Evolutionary conservation across 2,888 invertebrate species (phyloP).

Genomic region (Orthosia cruda): DNA sequence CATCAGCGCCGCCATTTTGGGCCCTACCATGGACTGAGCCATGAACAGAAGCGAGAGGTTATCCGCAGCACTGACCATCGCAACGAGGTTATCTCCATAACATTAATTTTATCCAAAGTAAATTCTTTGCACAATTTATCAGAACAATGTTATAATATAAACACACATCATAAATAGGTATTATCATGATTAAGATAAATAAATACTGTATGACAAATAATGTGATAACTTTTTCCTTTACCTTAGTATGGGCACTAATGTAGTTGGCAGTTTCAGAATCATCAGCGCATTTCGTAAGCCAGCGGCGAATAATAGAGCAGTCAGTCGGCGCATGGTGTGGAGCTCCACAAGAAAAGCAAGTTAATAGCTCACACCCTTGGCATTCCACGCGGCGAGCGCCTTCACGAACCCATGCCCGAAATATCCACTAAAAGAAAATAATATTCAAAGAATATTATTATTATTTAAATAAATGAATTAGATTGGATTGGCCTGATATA

Average conservation of each 20-base stretch:
- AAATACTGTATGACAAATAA: background rate
- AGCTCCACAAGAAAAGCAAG: slow-evolving; percentile 99
- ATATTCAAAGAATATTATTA: no score
- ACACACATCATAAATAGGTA: background rate
- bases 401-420: slow-evolving; percentile 96
- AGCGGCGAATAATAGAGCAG: slow-evolving; percentile 98
- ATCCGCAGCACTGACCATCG: no score
- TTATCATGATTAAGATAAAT: background rate
- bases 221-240: slow-evolving; percentile 24
- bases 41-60: no score
- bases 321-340: slow-evolving; percentile 99
- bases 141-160: background rate
- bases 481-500: no score
- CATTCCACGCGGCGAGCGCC: slow-evolving; percentile 95
- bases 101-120: background rate
- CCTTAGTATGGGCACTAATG: slow-evolving; percentile 99
- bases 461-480: background rate
- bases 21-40: background rate
- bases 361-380: slow-evolving; percentile 96
- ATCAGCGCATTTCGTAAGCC: slow-evolving; percentile 99
- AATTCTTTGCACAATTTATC: background rate
- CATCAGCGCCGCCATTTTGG: no score
- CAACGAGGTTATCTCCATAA: no score
- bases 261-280: slow-evolving; percentile 99
- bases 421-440: slow-evolving; percentile 93